A percentile compares a stretch with the other conserved stretches of the same genome.
Conservation (phyloP, 2,797 vertebrate species). For the Gobionotothen gibberifrons region DNA sequence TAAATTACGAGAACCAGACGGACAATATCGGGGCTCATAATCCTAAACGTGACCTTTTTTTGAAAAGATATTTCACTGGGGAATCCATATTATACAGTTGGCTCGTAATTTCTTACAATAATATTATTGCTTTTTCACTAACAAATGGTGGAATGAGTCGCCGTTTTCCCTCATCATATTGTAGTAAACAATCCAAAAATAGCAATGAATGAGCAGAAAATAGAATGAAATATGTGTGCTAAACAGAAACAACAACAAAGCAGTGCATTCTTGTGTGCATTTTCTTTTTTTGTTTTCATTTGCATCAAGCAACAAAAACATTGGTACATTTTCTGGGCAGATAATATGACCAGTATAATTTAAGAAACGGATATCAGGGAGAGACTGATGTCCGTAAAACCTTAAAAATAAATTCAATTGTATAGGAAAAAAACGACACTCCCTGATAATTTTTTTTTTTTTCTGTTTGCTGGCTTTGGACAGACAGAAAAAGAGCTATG, state of each 20-base stretch:
- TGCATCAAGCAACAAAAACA: background rate
- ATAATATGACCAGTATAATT: background rate
- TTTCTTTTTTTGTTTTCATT: background rate
- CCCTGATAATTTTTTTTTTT: background rate
- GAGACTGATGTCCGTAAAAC: background rate
- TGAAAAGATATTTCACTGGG: constrained; percentile 20
- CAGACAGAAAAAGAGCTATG: background rate
- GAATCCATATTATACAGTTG: constrained; percentile 36
- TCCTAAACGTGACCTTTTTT: constrained; percentile 50
- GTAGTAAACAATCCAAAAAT: constrained; percentile 5
- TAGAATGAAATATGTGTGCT: background rate
- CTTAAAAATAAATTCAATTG: no score
- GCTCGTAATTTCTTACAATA: background rate
- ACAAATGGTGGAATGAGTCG: background rate
- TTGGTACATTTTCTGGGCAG: background rate
- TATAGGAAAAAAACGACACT: no score
- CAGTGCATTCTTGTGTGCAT: background rate
- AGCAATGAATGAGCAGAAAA: background rate
- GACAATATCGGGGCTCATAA: constrained; percentile 46
- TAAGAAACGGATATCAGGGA: background rate
- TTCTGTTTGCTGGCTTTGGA: background rate
- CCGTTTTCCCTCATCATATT: constrained; percentile 3
- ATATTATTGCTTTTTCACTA: constrained; percentile 19
- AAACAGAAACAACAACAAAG: background rate
- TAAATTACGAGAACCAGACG: constrained; percentile 57